Percentiles rank a stretch among this genome's conserved stretches.
Evolutionary conservation across 2,113 vertebrate species (phyloP).

Genomic region (Neolamprologus longior): DNA sequence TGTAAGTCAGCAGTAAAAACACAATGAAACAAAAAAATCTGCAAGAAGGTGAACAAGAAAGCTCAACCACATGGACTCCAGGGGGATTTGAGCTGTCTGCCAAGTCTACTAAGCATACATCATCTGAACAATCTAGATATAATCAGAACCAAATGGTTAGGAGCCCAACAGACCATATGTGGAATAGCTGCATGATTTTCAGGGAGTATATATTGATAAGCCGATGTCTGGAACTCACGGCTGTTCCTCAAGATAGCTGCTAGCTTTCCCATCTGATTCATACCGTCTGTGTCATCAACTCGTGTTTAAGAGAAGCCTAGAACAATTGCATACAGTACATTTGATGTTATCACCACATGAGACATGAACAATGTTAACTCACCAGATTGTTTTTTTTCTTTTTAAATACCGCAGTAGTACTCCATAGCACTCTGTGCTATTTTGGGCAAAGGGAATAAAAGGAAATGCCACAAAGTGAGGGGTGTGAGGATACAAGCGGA

Average conservation of each 20-base stretch:
- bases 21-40: not conserved
- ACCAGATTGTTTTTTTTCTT: not conserved
- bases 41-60: conserved; percentile 19
- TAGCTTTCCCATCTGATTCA: not conserved
- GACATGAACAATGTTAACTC: not conserved
- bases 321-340: not conserved
- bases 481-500: conserved; percentile 4
- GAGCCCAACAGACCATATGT: conserved; percentile 38
- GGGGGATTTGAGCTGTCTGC: conserved; percentile 31
- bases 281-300: not conserved
- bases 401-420: conserved; percentile 1
- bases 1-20: not conserved
- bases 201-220: conserved; percentile 34
- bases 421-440: conserved; percentile 28
- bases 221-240: not conserved
- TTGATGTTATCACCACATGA: not conserved
- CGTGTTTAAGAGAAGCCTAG: not conserved
- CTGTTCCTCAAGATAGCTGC: conserved; percentile 1
- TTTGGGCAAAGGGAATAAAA: conserved; percentile 47
- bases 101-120: conserved; percentile 47
- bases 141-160: conserved; percentile 58
- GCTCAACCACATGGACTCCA: conserved; percentile 4
- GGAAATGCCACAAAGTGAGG: conserved; percentile 34
- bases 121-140: conserved; percentile 61
- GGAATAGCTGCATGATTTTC: conserved; percentile 18